Evolutionary conservation across 2,113 vertebrate genomes (phyloP).

Genomic region (Dasyurus viverrinus): DNA sequence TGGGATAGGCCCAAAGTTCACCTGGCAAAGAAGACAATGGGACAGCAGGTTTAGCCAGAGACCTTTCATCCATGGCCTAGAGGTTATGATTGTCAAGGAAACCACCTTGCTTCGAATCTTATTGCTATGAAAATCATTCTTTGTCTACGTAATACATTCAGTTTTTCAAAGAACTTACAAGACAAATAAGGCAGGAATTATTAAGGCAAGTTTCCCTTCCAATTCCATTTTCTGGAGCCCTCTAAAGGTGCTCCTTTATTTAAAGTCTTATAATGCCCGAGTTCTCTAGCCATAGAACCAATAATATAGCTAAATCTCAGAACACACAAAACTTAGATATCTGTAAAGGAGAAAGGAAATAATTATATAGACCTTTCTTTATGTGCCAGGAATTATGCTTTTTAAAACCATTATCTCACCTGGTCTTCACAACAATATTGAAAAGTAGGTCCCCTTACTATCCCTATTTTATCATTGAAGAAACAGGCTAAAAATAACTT

Average conservation of each 20-base stretch:
- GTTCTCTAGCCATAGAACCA: slow-evolving; percentile 16
- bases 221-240: slow-evolving; percentile 11
- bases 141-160: slow-evolving; percentile 25
- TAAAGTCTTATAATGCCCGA: slow-evolving; percentile 15
- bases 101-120: slow-evolving; percentile 6
- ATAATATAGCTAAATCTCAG: slow-evolving; percentile 17
- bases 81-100: not conserved
- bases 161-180: slow-evolving; percentile 21
- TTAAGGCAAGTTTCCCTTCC: not conserved
- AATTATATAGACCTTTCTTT: not conserved
- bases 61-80: not conserved
- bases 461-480: not conserved
- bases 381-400: not conserved
- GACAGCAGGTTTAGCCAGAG: slow-evolving; percentile 48
- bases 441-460: not conserved
- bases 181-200: not conserved
- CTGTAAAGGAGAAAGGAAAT: not conserved
- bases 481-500: not conserved
- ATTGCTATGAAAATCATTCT: not conserved
- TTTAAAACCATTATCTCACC: not conserved
- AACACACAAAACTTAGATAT: not conserved
- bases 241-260: slow-evolving; percentile 10
- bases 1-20: slow-evolving; percentile 75
- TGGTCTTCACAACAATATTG: not conserved
- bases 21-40: slow-evolving; percentile 74